Evolutionary conservation across 2,888 invertebrate species (phyloP).

Genomic region (Lasius fuliginosus): DNA sequence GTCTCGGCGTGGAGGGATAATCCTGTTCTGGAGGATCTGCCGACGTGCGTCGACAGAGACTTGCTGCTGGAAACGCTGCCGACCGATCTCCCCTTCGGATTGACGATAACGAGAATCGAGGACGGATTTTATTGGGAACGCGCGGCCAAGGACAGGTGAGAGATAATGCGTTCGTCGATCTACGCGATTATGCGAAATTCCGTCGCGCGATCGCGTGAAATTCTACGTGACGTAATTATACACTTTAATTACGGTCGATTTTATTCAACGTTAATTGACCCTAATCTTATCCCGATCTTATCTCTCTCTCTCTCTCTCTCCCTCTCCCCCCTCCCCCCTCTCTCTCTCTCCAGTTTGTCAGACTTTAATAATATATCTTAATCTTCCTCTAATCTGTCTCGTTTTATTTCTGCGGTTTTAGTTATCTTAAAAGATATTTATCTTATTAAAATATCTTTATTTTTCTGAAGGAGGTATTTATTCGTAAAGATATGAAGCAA

Average conservation of each 20-base stretch:
- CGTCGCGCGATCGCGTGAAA: background rate
- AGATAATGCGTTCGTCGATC: background rate
- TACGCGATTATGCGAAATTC: background rate
- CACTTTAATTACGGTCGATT: background rate
- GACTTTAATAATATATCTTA: background rate
- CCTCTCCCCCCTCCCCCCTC: too few relatives aligned
- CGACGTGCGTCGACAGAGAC: slow-evolving; percentile 88
- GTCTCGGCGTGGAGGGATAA: slow-evolving; percentile 83
- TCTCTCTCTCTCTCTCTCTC: background rate
- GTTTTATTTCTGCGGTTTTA: background rate
- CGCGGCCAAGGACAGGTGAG: slow-evolving; percentile 84
- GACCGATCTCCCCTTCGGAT: slow-evolving; percentile 88
- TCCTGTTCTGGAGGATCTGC: slow-evolving; percentile 88
- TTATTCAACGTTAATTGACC: background rate
- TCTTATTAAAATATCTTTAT: background rate
- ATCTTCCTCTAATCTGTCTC: background rate
- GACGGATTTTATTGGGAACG: slow-evolving; percentile 90
- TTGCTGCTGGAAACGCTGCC: slow-evolving; percentile 89
- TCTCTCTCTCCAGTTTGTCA: background rate
- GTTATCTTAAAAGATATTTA: background rate
- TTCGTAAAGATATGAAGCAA: background rate
- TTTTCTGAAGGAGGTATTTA: background rate
- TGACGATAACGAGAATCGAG: slow-evolving; percentile 82
- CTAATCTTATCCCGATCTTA: background rate
- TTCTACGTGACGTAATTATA: background rate